A percentile compares a stretch with the other conserved stretches of the same genome.
These are phyloP conservation scores for Lasioglossum malachurum DNA, from an alignment of 2,888 invertebrate species.

Conservation along the genomic window DNA sequence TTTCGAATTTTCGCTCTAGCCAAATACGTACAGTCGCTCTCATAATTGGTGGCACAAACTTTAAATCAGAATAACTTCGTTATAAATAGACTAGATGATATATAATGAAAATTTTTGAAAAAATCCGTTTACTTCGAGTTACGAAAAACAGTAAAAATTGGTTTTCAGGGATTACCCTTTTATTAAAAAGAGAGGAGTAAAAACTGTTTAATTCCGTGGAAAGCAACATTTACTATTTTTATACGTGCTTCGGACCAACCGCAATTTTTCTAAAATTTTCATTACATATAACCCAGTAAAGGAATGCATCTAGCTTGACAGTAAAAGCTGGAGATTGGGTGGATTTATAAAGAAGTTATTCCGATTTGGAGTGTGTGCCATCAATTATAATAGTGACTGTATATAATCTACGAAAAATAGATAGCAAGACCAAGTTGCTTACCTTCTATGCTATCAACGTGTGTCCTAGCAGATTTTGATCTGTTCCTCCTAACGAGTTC, in stretches of 20 bases:
- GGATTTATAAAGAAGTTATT: background rate
- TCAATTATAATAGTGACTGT: background rate
- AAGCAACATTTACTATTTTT: background rate
- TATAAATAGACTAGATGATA: background rate
- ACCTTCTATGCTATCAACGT: conserved; percentile 42
- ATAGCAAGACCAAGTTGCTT: conserved; percentile 39
- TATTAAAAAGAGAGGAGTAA: too few relatives aligned
- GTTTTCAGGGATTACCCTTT: too few relatives aligned
- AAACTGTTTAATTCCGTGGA: background rate
- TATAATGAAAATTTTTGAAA: too few relatives aligned
- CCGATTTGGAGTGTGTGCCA: background rate
- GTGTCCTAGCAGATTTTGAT: conserved; percentile 25
- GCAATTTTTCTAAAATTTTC: background rate
- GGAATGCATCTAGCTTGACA: background rate
- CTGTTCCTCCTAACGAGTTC: conserved; percentile 50
- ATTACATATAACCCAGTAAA: background rate
- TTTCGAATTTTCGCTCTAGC: background rate
- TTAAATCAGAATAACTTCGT: background rate
- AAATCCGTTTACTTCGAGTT: too few relatives aligned
- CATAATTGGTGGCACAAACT: background rate
- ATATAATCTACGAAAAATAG: background rate
- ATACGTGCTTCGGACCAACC: background rate
- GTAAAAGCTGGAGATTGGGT: background rate
- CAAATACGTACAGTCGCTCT: background rate
- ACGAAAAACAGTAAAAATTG: too few relatives aligned